Conservation (phyloP, 2,797 vertebrate species). For the Anas capensis region DNA sequence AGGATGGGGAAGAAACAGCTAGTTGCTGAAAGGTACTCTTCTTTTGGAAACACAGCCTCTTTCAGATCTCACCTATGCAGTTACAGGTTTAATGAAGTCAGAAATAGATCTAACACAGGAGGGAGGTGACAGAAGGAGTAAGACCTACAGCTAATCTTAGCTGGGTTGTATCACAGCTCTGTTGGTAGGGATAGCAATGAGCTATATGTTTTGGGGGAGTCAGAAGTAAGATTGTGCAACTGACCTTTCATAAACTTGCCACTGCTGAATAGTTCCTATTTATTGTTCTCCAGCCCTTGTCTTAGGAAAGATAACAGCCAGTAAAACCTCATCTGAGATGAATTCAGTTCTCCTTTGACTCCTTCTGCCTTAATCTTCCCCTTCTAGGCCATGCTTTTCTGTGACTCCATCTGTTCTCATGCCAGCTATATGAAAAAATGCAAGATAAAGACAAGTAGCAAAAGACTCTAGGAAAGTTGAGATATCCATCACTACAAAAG, state of each 20-base stretch:
- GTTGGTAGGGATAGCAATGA: background rate
- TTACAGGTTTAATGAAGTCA: background rate
- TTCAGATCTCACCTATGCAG: background rate
- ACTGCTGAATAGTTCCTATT: background rate
- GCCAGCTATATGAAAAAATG: background rate
- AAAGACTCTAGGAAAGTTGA: conserved; percentile 1
- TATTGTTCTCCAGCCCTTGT: background rate
- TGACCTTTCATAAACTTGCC: background rate
- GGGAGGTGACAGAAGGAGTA: background rate
- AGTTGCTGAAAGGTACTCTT: background rate
- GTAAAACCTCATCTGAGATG: background rate
- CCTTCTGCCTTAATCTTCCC: conserved; percentile 7
- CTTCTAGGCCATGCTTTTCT: background rate
- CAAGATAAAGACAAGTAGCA: background rate
- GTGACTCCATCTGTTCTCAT: conserved; percentile 4
- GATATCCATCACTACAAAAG: background rate
- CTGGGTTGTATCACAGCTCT: background rate
- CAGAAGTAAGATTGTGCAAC: background rate
- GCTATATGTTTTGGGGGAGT: background rate
- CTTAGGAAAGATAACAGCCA: background rate
- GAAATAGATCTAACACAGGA: background rate
- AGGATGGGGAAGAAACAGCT: background rate
- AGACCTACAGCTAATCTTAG: background rate
- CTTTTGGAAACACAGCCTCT: background rate
- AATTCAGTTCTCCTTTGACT: conserved; percentile 8